These are phyloP conservation scores for Emberiza fucata DNA, from an alignment of 2,113 vertebrate species.

Conservation along the genomic window DNA sequence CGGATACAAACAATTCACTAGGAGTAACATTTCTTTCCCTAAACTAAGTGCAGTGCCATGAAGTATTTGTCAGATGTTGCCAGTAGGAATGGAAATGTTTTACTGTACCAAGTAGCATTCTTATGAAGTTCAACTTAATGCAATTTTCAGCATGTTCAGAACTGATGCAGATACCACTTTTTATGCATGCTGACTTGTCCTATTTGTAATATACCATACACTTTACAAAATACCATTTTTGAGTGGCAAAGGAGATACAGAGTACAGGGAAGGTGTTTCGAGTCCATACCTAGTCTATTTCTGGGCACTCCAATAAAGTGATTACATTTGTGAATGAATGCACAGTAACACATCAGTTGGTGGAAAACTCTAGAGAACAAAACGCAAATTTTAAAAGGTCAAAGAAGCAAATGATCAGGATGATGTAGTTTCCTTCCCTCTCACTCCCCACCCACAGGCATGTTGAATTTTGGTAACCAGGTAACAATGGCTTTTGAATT, in stretches of 20 bases:
- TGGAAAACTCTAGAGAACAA: conserved; percentile 51
- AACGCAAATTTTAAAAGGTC: conserved; percentile 43
- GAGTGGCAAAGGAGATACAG: conserved; percentile 15
- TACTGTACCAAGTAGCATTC: conserved; percentile 12
- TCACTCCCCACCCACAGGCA: conserved; percentile 12
- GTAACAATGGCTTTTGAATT: background rate
- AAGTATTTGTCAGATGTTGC: conserved; percentile 45
- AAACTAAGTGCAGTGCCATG: conserved; percentile 50
- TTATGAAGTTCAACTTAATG: conserved; percentile 44
- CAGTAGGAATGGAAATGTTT: conserved; percentile 58
- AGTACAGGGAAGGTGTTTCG: conserved; percentile 36
- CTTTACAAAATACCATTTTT: conserved; percentile 40
- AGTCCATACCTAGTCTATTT: conserved; percentile 56
- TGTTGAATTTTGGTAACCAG: conserved; percentile 29
- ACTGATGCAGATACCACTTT: conserved; percentile 21
- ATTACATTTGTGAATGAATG: conserved; percentile 39
- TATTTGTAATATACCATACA: conserved; percentile 38
- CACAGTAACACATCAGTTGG: conserved; percentile 30
- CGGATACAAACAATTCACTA: conserved; percentile 67
- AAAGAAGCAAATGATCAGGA: conserved; percentile 52
- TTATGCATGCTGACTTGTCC: conserved; percentile 43
- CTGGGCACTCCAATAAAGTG: conserved; percentile 47
- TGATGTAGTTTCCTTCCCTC: conserved; percentile 39
- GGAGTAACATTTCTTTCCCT: conserved; percentile 58
- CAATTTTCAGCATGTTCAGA: conserved; percentile 57